Conservation (phyloP, 2,888 invertebrate genomes). For the Ischnus inquisitorius region DNA sequence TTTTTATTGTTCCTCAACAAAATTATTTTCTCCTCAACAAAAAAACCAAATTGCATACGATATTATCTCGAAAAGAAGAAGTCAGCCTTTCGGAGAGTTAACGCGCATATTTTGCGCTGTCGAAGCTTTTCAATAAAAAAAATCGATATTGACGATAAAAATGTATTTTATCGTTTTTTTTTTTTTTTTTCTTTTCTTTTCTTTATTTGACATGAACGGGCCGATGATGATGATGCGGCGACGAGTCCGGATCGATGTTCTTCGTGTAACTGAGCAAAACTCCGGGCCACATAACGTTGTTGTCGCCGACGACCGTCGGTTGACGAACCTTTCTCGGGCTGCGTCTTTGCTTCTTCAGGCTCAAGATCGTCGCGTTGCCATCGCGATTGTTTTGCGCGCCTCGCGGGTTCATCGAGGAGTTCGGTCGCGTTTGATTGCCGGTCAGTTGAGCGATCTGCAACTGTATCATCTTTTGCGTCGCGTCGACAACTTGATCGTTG, state of each 20-base stretch:
- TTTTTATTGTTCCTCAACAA: neutral
- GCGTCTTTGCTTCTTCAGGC: constrained; percentile 54
- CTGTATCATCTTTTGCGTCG: constrained; percentile 55
- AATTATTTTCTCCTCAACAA: neutral
- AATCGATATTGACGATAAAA: neutral
- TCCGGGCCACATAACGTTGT: constrained; percentile 74
- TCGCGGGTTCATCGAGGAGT: constrained; percentile 32
- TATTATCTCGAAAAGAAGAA: neutral
- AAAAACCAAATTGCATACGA: neutral
- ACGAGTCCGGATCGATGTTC: constrained; percentile 69
- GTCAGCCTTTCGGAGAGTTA: neutral
- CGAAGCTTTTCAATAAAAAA: neutral
- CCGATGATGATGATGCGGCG: constrained; percentile 66
- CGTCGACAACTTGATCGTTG: constrained; percentile 11
- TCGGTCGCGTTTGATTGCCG: constrained; percentile 30
- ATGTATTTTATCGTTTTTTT: too few relatives aligned
- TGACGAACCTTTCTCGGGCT: constrained; percentile 60
- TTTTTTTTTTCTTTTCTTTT: too few relatives aligned
- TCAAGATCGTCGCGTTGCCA: constrained; percentile 49
- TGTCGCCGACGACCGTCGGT: constrained; percentile 70
- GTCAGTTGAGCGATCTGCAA: constrained; percentile 47
- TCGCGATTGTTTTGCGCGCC: constrained; percentile 35
- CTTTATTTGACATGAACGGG: constrained; percentile 62
- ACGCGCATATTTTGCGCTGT: neutral
- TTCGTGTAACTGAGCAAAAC: constrained; percentile 75